Percentiles rank a stretch among this genome's conserved stretches.
phyloP scores from a whole-genome alignment of 2,797 vertebrate genomes.

The Smutsia temminckii region DNA sequence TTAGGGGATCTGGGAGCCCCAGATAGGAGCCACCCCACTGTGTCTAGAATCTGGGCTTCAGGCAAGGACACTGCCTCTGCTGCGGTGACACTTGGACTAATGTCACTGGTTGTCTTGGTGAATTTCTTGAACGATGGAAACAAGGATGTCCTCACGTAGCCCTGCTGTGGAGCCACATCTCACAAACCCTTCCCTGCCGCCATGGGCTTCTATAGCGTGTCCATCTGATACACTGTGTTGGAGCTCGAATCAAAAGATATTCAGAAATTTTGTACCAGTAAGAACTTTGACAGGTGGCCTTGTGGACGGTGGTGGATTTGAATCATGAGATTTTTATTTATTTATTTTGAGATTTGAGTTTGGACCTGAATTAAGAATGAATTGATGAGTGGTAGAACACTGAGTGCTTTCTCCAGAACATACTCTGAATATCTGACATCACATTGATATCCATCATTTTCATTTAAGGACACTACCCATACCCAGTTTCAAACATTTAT shows the following conservation, averaged over 20 bases:
- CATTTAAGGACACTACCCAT: not conserved
- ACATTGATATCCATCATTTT: not conserved
- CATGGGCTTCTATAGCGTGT: fast-evolving
- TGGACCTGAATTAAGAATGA: not conserved
- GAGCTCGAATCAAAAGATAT: not conserved
- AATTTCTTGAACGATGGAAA: not conserved
- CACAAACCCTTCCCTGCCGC: not conserved
- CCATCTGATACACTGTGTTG: fast-evolving
- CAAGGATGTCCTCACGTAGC: not conserved
- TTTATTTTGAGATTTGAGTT: not conserved
- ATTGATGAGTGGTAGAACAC: not conserved
- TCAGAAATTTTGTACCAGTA: not conserved
- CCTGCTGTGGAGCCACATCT: fast-evolving
- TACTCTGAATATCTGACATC: not conserved
- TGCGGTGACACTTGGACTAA: not conserved
- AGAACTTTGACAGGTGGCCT: not conserved
- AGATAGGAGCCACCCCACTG: not conserved
- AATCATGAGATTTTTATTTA: not conserved
- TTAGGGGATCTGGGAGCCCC: not conserved
- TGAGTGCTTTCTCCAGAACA: not conserved
- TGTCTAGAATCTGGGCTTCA: not conserved
- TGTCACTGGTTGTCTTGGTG: not conserved
- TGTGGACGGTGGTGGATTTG: not conserved
- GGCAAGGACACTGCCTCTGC: not conserved
- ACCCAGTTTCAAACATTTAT: not conserved